phyloP scores from a whole-genome alignment of 2,797 vertebrate species.

The Bovichtus variegatus region DNA sequence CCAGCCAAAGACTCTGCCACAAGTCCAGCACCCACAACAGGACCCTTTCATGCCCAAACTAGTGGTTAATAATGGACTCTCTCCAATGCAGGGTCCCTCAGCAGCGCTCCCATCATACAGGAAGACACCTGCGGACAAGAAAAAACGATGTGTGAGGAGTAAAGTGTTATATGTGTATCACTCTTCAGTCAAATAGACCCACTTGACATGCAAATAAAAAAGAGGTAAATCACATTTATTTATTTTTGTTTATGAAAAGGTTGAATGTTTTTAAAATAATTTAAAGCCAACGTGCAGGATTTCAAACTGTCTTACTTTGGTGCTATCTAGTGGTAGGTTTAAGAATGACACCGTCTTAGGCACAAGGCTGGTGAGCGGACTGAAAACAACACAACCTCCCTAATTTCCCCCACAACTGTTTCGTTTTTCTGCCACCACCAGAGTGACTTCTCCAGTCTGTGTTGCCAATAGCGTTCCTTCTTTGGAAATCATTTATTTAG shows the following conservation, averaged over 20 bases:
- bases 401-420: not conserved
- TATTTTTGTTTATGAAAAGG: not conserved
- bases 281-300: not conserved
- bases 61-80: not conserved
- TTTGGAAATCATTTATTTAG: not conserved
- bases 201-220: not conserved
- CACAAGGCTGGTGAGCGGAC: not conserved
- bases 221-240: not conserved
- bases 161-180: not conserved
- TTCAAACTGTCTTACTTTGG: constrained; percentile 1
- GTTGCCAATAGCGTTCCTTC: not conserved
- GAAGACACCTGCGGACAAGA: not conserved
- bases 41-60: not conserved
- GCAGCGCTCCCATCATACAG: not conserved
- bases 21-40: not conserved
- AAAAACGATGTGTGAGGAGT: not conserved
- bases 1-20: not conserved
- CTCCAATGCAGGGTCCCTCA: not conserved
- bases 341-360: constrained; percentile 11
- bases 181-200: not conserved
- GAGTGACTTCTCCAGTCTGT: not conserved
- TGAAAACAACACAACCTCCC: not conserved
- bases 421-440: not conserved
- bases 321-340: constrained; percentile 48
- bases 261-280: not conserved